These are phyloP conservation scores for Noctua janthina DNA, from an alignment of 2,888 invertebrate genomes.

Conservation along the genomic window DNA sequence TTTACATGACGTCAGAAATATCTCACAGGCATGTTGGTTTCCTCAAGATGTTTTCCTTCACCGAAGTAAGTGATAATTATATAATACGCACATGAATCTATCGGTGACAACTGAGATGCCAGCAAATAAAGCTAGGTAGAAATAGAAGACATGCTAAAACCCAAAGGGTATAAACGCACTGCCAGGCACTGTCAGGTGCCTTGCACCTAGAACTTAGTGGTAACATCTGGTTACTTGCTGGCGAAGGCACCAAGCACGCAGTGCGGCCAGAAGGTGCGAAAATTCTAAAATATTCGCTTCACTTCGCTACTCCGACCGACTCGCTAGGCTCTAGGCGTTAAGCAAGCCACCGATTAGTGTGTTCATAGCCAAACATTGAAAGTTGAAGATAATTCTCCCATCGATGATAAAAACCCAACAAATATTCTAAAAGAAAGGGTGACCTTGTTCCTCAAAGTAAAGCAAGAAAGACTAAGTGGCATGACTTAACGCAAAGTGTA, in stretches of 20 bases:
- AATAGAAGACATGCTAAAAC: background rate
- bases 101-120: background rate
- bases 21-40: no score
- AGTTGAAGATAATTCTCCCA: background rate
- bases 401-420: background rate
- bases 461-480: constrained; percentile 3
- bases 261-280: background rate
- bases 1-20: no score
- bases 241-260: background rate
- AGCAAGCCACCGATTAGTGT: background rate
- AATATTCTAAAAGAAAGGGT: background rate
- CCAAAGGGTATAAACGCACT: background rate
- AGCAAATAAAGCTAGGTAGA: background rate
- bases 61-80: no score
- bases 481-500: constrained; percentile 19
- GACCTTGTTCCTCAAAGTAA: background rate
- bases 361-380: background rate
- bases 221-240: background rate
- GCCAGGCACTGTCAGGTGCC: background rate
- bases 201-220: background rate
- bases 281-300: background rate
- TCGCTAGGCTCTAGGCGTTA: background rate
- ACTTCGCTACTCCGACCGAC: background rate
- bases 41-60: no score
- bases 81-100: no score